Conservation (phyloP, 1,140 invertebrate genomes). For the Drosophila equinoxialis region DNA sequence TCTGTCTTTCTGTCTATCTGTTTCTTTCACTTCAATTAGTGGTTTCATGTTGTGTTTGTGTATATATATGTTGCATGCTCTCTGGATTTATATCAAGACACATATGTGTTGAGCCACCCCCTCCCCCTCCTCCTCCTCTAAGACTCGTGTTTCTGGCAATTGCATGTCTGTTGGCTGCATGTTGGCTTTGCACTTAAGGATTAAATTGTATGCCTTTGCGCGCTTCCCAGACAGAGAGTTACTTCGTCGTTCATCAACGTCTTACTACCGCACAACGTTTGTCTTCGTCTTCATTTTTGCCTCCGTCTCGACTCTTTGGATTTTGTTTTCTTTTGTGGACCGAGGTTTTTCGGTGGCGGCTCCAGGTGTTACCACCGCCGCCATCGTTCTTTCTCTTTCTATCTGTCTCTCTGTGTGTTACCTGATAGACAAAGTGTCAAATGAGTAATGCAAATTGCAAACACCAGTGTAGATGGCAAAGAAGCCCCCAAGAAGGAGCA, state of each 20-base stretch:
- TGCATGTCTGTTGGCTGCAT: constrained; percentile 50
- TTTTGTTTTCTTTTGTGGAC: constrained; percentile 24
- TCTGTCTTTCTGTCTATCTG: constrained; percentile 19
- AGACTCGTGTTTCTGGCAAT: constrained; percentile 7
- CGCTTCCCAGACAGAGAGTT: constrained; percentile 27
- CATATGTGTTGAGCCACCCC: constrained; percentile 58
- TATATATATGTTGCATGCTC: constrained; percentile 54
- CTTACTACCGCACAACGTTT: constrained; percentile 40
- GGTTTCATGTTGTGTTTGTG: constrained; percentile 75
- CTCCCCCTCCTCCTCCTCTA: background rate
- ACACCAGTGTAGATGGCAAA: constrained; percentile 24
- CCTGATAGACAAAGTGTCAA: constrained; percentile 76
- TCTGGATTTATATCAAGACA: constrained; percentile 70
- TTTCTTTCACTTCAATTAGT: constrained; percentile 79
- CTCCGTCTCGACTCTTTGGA: background rate
- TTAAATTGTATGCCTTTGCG: constrained; percentile 64
- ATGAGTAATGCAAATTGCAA: constrained; percentile 75
- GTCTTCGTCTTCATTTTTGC: constrained; percentile 48
- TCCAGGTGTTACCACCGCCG: constrained; percentile 26
- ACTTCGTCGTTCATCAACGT: constrained; percentile 71
- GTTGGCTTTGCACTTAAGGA: constrained; percentile 58
- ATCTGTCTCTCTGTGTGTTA: constrained; percentile 16
- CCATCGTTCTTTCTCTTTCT: too few species aligned
- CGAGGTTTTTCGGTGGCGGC: constrained; percentile 24
- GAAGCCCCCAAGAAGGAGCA: constrained; percentile 37